phyloP scores from a whole-genome alignment of 2,113 vertebrate species.

The Zosterops hypoxanthus region DNA sequence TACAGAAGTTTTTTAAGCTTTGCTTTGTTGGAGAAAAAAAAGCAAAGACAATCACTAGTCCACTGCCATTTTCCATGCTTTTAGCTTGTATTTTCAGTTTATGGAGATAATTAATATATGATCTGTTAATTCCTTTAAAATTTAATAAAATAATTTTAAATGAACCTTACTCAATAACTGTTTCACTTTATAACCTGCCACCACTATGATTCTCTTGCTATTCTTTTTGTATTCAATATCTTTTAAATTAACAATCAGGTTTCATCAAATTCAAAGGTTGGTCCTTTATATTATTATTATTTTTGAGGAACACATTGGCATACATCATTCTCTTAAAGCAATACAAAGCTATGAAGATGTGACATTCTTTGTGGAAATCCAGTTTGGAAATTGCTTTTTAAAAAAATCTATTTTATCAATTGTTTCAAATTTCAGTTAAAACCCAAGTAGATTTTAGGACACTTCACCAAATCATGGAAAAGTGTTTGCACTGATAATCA shows the following conservation, averaged over 20 bases:
- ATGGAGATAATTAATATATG: constrained; percentile 5
- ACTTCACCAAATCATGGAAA: neutral
- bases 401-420: neutral
- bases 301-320: neutral
- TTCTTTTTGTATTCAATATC: neutral
- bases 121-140: constrained; percentile 18
- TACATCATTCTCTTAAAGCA: neutral
- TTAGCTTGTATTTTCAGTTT: neutral
- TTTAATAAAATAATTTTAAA: constrained; percentile 29
- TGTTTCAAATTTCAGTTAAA: neutral
- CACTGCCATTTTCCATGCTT: neutral
- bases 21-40: neutral
- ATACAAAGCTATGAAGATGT: neutral
- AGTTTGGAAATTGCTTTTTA: neutral
- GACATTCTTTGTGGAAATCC: neutral
- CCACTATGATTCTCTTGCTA: neutral
- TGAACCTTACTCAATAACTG: neutral
- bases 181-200: neutral
- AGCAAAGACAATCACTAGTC: neutral
- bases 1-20: neutral
- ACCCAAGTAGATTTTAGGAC: neutral
- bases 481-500: neutral
- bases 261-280: neutral
- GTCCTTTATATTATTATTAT: neutral
- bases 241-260: neutral